phyloP scores from a whole-genome alignment of 2,888 invertebrate genomes.

The Hypsopygia costalis region DNA sequence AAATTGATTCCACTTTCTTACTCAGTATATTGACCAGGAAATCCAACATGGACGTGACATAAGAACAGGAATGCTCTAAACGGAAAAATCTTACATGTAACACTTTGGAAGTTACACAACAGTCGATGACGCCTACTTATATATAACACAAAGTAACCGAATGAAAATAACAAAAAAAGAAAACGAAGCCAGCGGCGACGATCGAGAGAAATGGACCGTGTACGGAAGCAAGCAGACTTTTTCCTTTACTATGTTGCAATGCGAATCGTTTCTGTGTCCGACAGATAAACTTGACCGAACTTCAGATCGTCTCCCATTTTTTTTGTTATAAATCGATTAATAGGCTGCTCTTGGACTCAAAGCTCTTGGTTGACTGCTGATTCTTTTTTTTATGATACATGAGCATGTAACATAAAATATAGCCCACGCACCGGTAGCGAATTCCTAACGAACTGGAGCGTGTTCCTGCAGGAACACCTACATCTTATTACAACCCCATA shows the following conservation, averaged over 20 bases:
- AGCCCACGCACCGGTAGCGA: too few species aligned
- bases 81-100: constrained; percentile 15
- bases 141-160: neutral
- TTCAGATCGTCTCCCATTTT: neutral
- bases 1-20: constrained; percentile 16
- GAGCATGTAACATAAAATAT: too few species aligned
- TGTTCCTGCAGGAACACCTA: too few species aligned
- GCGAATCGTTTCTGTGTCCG: constrained; percentile 7
- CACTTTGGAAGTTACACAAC: constrained; percentile 17
- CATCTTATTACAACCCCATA: too few species aligned
- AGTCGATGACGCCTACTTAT: constrained; percentile 7
- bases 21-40: constrained; percentile 12
- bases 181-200: constrained; percentile 12
- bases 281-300: constrained; percentile 21
- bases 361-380: too few species aligned
- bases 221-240: constrained; percentile 35
- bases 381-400: too few species aligned
- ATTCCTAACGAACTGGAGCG: too few species aligned
- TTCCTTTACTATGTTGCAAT: constrained; percentile 12
- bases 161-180: constrained; percentile 10
- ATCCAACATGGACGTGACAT: constrained; percentile 14
- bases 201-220: constrained; percentile 46
- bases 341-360: too few species aligned
- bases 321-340: neutral
- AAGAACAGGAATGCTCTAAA: constrained; percentile 17